Base-by-base conservation (phyloP, 2,113 vertebrate species). In the Peromyscus maniculatus region DNA sequence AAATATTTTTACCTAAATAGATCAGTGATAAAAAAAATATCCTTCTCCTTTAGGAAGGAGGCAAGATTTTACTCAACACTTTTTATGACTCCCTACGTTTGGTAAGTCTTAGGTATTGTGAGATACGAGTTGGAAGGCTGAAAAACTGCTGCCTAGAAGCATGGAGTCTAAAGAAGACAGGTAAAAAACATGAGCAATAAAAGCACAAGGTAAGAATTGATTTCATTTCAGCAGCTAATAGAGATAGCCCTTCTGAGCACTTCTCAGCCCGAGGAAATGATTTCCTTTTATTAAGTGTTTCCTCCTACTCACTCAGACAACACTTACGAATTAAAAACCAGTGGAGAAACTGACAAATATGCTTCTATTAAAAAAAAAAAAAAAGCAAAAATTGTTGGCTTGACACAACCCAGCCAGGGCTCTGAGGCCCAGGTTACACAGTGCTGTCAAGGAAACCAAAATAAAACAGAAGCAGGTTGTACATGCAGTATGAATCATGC, bases 211-310 rank as follows among this genome's bases (percentile, higher is more conserved):
- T 57, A 94, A 88, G 67, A 96, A 67, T 7, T 78, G 79, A 82
- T 94, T 91, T 86, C 16, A 82, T 72, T 91, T 78, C 71, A 96
- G 90, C 3, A 90, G 75, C 69, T 77, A 86, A 92, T 26, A 90
- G 46, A 95, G n/a, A 78, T 5, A 95, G 62, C 8, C 46, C 8
- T 43, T 95, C 49, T 57, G 62, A 83, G 88, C 15, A 64, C 59
- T 96, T 94, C 46, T 89, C 78, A 66, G 24, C 59, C 72, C 22
- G 21, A 97, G 72, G 59, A 94, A 86, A 87, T 78, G 74, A 93
- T 96, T 96, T 94, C 55, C 82, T 95, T 91, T 91, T 79, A 93
- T 24, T 67, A 36, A 97, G 75, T 84, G 36, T 86, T 91, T 92
- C 89, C 84, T 96, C 22, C 64, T 43, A 69, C 36, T 95, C 21